phyloP scores from a whole-genome alignment of 2,113 vertebrate species.

The Bothrops jararaca region DNA sequence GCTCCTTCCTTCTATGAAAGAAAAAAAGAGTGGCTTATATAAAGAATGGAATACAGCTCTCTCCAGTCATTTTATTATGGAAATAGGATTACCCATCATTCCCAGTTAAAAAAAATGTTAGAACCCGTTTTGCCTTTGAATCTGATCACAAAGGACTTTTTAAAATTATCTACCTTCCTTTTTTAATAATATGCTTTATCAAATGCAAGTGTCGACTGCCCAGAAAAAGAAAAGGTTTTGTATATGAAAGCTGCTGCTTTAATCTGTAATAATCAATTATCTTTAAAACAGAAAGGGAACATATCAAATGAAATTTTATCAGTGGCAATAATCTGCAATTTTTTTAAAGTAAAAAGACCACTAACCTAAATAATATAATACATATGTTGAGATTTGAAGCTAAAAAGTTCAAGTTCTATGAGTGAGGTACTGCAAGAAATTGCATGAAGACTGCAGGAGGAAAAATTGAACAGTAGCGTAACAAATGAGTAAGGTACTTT shows the following conservation, averaged over 20 bases:
- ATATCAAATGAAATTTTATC: background rate
- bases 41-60: slow-evolving; percentile 41
- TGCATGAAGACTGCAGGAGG: background rate
- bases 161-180: background rate
- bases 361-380: background rate
- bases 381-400: background rate
- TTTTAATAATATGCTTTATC: background rate
- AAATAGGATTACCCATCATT: background rate
- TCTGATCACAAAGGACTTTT: background rate
- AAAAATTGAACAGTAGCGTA: background rate
- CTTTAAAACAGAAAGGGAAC: background rate
- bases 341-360: background rate
- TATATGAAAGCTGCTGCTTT: background rate
- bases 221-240: background rate
- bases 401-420: background rate
- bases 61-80: slow-evolving; percentile 10
- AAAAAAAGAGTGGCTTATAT: slow-evolving; percentile 38
- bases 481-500: background rate
- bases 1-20: slow-evolving; percentile 40
- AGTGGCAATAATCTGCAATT: background rate
- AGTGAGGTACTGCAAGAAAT: background rate
- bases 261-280: background rate
- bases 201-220: background rate
- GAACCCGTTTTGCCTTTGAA: background rate
- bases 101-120: slow-evolving; percentile 38